A percentile compares a stretch with the other conserved stretches of the same genome.
Conservation (phyloP, 1,140 invertebrate species). For the Gonioctena quinquepunctata region DNA sequence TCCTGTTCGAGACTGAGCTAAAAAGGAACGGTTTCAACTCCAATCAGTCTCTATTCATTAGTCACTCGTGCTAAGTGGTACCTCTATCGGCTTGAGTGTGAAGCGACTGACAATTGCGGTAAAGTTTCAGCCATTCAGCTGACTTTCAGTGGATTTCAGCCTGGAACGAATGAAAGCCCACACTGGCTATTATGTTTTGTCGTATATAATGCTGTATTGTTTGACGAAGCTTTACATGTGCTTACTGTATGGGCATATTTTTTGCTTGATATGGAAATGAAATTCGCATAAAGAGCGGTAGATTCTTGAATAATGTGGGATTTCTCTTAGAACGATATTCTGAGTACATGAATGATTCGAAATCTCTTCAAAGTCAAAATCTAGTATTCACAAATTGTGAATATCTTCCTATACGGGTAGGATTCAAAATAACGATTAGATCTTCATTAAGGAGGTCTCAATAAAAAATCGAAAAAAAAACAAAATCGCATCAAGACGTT, state of each 20-base stretch:
- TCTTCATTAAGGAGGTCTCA: too few relatives aligned
- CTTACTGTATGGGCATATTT: background rate
- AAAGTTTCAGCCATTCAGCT: conserved; percentile 35
- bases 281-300: background rate
- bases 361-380: too few relatives aligned
- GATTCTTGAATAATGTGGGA: too few relatives aligned
- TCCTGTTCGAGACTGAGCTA: background rate
- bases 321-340: too few relatives aligned
- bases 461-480: too few relatives aligned
- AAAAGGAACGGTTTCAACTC: conserved; percentile 12
- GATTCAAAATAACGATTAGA: too few relatives aligned
- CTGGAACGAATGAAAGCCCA: conserved; percentile 15
- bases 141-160: conserved; percentile 26
- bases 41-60: conserved; percentile 46
- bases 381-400: too few relatives aligned
- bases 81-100: conserved; percentile 37
- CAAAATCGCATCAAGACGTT: too few relatives aligned
- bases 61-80: conserved; percentile 40
- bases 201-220: conserved; percentile 3
- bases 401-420: too few relatives aligned
- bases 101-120: conserved; percentile 56
- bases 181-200: conserved; percentile 7
- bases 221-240: background rate
- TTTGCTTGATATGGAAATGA: background rate
- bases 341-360: too few relatives aligned